Base-by-base conservation (phyloP, 1,140 invertebrate species). In the Penaeus japonicus region DNA sequence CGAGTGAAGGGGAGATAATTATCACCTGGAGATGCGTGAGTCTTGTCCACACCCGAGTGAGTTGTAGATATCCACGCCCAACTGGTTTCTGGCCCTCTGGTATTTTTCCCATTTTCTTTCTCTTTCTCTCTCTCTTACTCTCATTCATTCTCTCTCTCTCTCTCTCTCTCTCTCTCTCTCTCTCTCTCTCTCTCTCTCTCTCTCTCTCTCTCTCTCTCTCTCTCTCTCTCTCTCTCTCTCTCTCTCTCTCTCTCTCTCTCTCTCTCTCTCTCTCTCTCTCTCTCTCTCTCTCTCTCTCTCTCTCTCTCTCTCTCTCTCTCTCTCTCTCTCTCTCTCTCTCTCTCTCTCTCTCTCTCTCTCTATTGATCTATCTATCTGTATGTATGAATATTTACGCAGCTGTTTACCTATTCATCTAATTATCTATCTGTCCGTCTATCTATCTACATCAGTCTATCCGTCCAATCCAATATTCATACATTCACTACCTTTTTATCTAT, bases 261-360 rank as follows among this genome's bases (percentile, higher is more conserved):
- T 53, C 79, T 53, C 79, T n/a, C 53, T 53, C 79, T n/a, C 53
- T 53, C 79, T 53, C 79, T 53, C 79, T 53, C 79, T 53, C 79
- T 53, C 79, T 53, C 79, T 81, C 79, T 81, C 79, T 81, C 79
- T 81, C 79, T 81, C 79, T 53, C 79, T 81, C 79, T 81, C 79
- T 81, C 79, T 81, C 79, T 81, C 79, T 81, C 79, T 81, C 79
- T 81, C 79, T 81, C 79, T 81, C 79, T 81, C 79, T 81, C 54
- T 57, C 54, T 81, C 79, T 81, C 54, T 78, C 80, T 82, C 53
- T 82, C 0, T 62, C 80, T 82, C n/a, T 22, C 57, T 47, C 75
- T 78, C 75, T 78, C 75, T 78, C 75, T 78, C 75, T 47, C 35
- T 78, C 35, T 78, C 2, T 47, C 35, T 78, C 35, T 75, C 73